Evolutionary conservation across 2,113 vertebrate genomes (phyloP).

Genomic region (Chionomys nivalis): DNA sequence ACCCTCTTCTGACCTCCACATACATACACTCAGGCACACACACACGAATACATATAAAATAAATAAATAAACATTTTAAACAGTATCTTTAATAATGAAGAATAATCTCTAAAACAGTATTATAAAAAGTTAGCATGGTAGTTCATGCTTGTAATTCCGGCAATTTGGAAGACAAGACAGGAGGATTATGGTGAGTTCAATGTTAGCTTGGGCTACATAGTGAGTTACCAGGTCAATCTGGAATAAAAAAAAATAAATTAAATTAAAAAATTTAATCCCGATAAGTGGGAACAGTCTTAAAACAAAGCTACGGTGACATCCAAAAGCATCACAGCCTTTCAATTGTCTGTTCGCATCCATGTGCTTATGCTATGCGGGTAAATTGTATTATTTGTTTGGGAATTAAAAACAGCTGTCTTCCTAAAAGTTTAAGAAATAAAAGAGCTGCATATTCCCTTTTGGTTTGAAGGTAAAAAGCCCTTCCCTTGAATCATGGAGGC

Average conservation of each 20-base stretch:
- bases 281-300: constrained; percentile 43
- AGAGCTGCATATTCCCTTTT: constrained; percentile 2
- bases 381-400: constrained; percentile 50
- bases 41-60: background rate
- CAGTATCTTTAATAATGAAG: background rate
- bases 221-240: background rate
- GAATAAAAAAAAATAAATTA: background rate
- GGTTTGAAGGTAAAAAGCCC: background rate
- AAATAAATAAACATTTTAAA: background rate
- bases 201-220: background rate
- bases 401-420: constrained; percentile 59
- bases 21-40: background rate
- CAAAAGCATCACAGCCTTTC: constrained; percentile 7
- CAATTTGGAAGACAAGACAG: background rate
- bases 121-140: background rate
- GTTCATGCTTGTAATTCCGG: background rate
- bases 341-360: background rate
- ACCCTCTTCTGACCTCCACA: background rate
- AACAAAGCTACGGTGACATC: background rate
- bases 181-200: background rate
- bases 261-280: constrained; percentile 37
- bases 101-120: constrained; percentile 25
- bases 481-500: background rate
- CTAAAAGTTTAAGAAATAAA: constrained; percentile 16
- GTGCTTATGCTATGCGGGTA: background rate